phyloP scores from a whole-genome alignment of 2,888 invertebrate species.

The Priapulus caudatus region DNA sequence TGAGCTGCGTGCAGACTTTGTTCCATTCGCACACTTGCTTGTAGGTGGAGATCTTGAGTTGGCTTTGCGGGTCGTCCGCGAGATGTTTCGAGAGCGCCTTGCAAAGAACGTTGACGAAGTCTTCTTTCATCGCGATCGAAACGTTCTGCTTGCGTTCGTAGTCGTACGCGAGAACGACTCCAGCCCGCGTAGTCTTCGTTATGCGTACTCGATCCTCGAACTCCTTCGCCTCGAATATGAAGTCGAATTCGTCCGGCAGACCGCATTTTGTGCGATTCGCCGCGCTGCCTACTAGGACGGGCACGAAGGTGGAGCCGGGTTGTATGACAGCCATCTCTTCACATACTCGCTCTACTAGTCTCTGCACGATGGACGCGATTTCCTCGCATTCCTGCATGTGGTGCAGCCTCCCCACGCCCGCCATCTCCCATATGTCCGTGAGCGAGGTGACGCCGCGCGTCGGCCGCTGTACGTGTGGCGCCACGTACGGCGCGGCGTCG shows the following conservation, averaged over 20 bases:
- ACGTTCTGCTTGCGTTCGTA: neutral
- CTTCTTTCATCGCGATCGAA: neutral
- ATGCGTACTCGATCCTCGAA: neutral
- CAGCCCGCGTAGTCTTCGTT: neutral
- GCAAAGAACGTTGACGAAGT: neutral
- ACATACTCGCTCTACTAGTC: neutral
- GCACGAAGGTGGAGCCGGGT: too few relatives aligned
- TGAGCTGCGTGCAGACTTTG: neutral
- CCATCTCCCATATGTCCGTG: too few relatives aligned
- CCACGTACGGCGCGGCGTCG: too few relatives aligned
- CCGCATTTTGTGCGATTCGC: neutral
- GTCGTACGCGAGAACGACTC: neutral
- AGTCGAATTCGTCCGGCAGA: slow-evolving; percentile 1
- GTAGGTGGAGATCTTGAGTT: neutral
- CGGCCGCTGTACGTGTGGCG: too few relatives aligned
- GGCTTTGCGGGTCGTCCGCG: neutral
- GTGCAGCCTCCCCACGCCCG: too few relatives aligned
- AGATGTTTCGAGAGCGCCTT: neutral
- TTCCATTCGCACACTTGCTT: neutral
- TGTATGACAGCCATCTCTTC: neutral
- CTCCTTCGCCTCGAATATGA: neutral
- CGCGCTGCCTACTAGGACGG: neutral
- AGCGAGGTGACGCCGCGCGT: too few relatives aligned
- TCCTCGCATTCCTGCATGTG: too few relatives aligned
- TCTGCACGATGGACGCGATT: too few relatives aligned